phyloP scores from a whole-genome alignment of 2,797 vertebrate genomes.

The Hoplostethus mediterraneus region DNA sequence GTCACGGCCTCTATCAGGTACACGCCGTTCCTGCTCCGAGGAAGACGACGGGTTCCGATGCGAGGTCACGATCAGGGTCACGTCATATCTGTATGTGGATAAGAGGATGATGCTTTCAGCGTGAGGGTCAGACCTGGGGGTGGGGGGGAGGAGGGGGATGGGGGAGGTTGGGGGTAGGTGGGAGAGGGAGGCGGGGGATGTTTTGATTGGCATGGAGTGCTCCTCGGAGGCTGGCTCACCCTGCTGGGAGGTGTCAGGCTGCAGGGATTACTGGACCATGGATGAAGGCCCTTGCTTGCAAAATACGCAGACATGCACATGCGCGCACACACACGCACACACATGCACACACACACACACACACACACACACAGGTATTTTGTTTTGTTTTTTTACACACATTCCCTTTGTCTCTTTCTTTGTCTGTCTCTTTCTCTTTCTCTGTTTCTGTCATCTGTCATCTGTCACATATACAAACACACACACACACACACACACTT shows the following conservation, averaged over 20 bases:
- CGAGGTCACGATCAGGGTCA: conserved; percentile 37
- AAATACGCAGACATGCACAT: conserved; percentile 24
- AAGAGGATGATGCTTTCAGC: conserved; percentile 42
- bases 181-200: conserved; percentile 6
- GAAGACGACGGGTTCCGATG: conserved; percentile 22
- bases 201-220: conserved; percentile 57
- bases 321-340: conserved; percentile 31
- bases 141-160: too few species aligned
- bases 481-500: background rate
- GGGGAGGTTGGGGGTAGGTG: too few species aligned
- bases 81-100: conserved; percentile 24
- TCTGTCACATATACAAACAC: background rate
- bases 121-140: conserved; percentile 37
- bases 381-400: background rate
- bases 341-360: background rate
- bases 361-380: conserved; percentile 6
- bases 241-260: conserved; percentile 60
- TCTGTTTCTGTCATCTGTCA: conserved; percentile 1
- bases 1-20: conserved; percentile 14
- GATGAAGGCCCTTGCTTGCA: conserved; percentile 37
- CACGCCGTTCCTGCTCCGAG: conserved; percentile 23
- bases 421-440: background rate
- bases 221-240: conserved; percentile 61
- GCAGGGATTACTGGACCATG: conserved; percentile 67
- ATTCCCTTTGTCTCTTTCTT: background rate